Evolutionary conservation across 1,140 invertebrate genomes (phyloP).

Genomic region (Paraescarpia echinospica): DNA sequence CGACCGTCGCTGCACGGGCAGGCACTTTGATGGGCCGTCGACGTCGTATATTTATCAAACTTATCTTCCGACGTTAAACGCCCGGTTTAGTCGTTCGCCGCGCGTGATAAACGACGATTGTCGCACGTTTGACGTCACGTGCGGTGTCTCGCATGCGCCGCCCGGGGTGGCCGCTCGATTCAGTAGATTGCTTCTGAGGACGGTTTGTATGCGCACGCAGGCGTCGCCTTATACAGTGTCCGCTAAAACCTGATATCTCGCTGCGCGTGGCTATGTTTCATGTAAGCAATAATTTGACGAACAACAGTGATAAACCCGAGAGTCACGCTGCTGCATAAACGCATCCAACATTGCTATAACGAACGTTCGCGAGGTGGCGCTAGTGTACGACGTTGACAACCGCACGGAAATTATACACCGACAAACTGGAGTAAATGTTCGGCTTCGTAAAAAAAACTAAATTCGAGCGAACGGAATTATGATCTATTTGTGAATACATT

Average conservation of each 20-base stretch:
- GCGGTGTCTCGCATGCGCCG: not conserved
- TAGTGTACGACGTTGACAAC: not conserved
- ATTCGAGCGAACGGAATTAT: not conserved
- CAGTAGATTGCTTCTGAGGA: not conserved
- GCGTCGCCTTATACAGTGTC: not conserved
- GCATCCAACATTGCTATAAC: not conserved
- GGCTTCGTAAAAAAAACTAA: not conserved
- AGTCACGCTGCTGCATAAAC: not conserved
- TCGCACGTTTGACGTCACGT: not conserved
- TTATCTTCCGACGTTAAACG: conserved; percentile 1
- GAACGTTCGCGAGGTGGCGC: not conserved
- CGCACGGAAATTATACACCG: not conserved
- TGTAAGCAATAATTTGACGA: not conserved
- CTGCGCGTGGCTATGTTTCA: not conserved
- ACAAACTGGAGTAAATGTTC: not conserved
- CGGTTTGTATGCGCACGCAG: not conserved
- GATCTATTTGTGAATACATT: no score
- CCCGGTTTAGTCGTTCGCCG: not conserved
- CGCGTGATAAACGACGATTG: not conserved
- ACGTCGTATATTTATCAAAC: not conserved
- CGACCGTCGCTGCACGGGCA: not conserved
- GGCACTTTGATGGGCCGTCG: not conserved
- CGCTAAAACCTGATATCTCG: not conserved
- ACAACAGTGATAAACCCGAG: not conserved
- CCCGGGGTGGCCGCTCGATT: not conserved